A percentile compares a stretch with the other conserved stretches of the same genome.
These are phyloP conservation scores for Echiichthys vipera DNA, from an alignment of 2,797 vertebrate genomes.

Conservation along the genomic window DNA sequence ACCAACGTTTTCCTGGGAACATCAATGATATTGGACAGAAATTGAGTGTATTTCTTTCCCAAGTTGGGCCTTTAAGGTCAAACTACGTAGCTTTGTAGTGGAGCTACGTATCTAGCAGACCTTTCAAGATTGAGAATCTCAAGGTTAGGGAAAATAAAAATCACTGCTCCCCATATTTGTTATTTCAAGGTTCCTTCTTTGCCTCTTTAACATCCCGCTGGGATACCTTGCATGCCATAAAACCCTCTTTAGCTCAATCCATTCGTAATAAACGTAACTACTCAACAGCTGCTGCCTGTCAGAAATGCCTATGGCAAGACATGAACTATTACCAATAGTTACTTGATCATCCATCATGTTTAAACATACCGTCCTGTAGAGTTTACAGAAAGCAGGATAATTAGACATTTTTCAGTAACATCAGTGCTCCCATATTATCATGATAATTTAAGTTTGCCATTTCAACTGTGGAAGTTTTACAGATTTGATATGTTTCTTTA, in stretches of 20 bases:
- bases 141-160: background rate
- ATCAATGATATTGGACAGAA: background rate
- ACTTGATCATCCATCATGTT: background rate
- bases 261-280: conserved; percentile 1
- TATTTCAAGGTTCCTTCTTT: conserved; percentile 2
- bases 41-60: too few species aligned
- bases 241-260: background rate
- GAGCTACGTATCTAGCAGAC: background rate
- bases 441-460: background rate
- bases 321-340: background rate
- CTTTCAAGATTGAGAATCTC: background rate
- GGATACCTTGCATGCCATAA: background rate
- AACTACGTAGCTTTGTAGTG: too few species aligned
- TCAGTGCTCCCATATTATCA: background rate
- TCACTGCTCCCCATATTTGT: background rate
- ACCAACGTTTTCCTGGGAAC: background rate
- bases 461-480: background rate
- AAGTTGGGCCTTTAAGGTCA: background rate
- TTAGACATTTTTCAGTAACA: background rate
- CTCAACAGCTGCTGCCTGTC: background rate
- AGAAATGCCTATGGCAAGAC: background rate
- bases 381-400: conserved; percentile 16
- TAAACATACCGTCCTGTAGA: background rate
- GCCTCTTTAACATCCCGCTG: background rate
- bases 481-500: background rate